Evolutionary conservation across 2,888 invertebrate genomes (phyloP).

Genomic region (Caenorhabditis sp.): DNA sequence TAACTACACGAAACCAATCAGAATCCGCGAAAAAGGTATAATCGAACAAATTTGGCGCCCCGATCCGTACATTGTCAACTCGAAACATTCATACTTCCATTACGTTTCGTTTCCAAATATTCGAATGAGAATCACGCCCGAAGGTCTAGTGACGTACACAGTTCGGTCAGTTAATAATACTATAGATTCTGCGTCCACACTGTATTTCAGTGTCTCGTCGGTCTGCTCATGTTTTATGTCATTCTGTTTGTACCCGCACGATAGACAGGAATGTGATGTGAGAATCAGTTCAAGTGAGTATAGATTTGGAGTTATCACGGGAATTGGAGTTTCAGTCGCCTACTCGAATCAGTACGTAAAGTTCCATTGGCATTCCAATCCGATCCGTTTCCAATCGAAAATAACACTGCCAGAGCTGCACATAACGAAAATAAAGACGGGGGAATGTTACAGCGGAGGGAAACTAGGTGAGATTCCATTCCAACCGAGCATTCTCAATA

Average conservation of each 20-base stretch:
- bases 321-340: constrained; percentile 69
- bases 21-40: constrained; percentile 73
- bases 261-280: constrained; percentile 75
- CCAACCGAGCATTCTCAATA: neutral
- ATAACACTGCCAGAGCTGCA: constrained; percentile 75
- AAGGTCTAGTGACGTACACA: constrained; percentile 75
- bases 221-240: constrained; percentile 77
- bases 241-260: constrained; percentile 78
- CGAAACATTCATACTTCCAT: constrained; percentile 77
- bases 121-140: constrained; percentile 74
- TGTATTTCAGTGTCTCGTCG: constrained; percentile 72
- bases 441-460: constrained; percentile 71
- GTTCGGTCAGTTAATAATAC: constrained; percentile 73
- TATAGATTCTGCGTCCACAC: too few species aligned
- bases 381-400: constrained; percentile 65
- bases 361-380: constrained; percentile 72
- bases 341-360: constrained; percentile 72
- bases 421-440: constrained; percentile 67
- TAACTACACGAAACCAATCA: constrained; percentile 75
- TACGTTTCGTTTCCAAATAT: constrained; percentile 77
- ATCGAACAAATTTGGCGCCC: constrained; percentile 77
- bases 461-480: constrained; percentile 67
- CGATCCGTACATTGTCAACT: constrained; percentile 78
- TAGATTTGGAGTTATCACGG: too few species aligned
- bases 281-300: constrained; percentile 72